A percentile compares a stretch with the other conserved stretches of the same genome.
Evolutionary conservation across 2,888 invertebrate genomes (phyloP).

Genomic region (Volucella inflata): DNA sequence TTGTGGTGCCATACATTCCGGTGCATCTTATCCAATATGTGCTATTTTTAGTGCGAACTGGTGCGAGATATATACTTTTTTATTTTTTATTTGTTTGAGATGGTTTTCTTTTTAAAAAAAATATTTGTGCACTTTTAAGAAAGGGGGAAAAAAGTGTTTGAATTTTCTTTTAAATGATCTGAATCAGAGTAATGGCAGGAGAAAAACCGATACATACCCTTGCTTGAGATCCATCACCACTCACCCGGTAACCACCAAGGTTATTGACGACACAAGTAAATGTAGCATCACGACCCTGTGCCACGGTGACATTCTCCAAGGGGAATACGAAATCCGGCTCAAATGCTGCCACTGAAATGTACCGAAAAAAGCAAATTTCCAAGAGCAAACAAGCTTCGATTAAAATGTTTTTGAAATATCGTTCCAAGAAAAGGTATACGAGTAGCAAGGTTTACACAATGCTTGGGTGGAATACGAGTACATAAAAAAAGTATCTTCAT

Average conservation of each 20-base stretch:
- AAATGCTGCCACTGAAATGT: conserved; percentile 86
- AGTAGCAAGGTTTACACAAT: conserved; percentile 2
- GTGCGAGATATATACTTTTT: conserved; percentile 60
- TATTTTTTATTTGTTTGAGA: conserved; percentile 53
- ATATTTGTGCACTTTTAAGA: conserved; percentile 68
- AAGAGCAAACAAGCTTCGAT: conserved; percentile 33
- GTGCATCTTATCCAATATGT: conserved; percentile 72
- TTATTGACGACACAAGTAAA: conserved; percentile 92
- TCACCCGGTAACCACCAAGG: conserved; percentile 93
- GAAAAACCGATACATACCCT: conserved; percentile 90
- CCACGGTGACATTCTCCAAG: conserved; percentile 90
- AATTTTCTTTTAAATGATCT: conserved; percentile 42
- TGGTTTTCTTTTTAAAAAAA: conserved; percentile 18
- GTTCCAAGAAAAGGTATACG: background rate
- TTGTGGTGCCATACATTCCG: conserved; percentile 73
- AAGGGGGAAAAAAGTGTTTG: conserved; percentile 41
- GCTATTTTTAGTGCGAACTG: conserved; percentile 56
- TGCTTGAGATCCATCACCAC: conserved; percentile 91
- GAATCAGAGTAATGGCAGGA: conserved; percentile 60
- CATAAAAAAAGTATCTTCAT: background rate
- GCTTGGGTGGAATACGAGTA: background rate
- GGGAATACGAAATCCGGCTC: conserved; percentile 91
- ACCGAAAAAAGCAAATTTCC: conserved; percentile 77
- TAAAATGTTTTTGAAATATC: conserved; percentile 4
- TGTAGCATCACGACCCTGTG: conserved; percentile 90